Evolutionary conservation across 1,140 invertebrate genomes (phyloP), one percentile per base, ranked within the genome.

Genomic region (Pogonus chalceus): DNA sequence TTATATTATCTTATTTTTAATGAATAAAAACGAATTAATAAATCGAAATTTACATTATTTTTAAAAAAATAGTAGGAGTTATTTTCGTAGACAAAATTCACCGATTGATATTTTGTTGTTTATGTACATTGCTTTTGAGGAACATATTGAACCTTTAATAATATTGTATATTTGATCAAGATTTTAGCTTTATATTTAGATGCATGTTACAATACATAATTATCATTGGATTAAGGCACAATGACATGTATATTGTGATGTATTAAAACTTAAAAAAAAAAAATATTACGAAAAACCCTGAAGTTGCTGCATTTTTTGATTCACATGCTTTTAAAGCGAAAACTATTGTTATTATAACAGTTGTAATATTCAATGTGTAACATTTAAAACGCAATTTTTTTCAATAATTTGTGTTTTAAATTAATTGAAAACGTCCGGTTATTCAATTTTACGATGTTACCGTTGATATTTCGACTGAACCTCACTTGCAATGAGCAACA

Each of bases 181-280:
- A 43, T 18, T 43, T 43, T 60, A 63, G 59, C 59, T 63, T 63
- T 61, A 59, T 56, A 53, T 56, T 57, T 61, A 61, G 57, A 63
- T 59, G 59, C 59, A 63, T 63, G 61, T 56, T 51, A 46, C 49
- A 53, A 37, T 23, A 53, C 49, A 23, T 37, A 51, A 50, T 24
- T 55, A 56, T 57, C 26, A 51, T 57, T 60, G 58, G 58, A 55
- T 59, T 61, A 59, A 49, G 60, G 60, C 58, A 59, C 57, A 24
- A 23, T 56, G 57, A 56, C 53, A 54, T 56, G 52, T 56, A 58
- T 59, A 52, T 56, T 59, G 60, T 59, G 57, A 61, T 59, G 53
- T 55, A 54, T 60, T 43, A 31, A 54, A 26, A 56, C 23, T 37
- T 35, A 52, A 47, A 56, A 50, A 20, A 49, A 52, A 52, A 37